Conservation (phyloP, 2,113 vertebrate species). For the Paramormyrops kingsleyae region DNA sequence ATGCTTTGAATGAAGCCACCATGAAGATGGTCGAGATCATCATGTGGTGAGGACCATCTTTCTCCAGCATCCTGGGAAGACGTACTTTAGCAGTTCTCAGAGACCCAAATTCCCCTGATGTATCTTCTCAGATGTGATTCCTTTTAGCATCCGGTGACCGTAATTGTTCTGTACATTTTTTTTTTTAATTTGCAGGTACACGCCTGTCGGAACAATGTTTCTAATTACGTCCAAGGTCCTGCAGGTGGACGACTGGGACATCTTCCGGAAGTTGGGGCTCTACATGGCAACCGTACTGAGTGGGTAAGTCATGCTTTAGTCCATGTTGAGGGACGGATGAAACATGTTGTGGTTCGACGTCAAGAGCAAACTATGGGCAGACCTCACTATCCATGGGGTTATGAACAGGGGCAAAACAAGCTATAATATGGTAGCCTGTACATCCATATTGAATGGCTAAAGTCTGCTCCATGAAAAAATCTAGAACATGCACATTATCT, state of each 20-base stretch:
- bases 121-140: background rate
- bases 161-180: background rate
- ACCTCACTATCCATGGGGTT: background rate
- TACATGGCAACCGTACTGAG: constrained; percentile 74
- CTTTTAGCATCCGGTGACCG: background rate
- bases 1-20: constrained; percentile 71
- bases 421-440: background rate
- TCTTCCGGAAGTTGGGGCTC: constrained; percentile 72
- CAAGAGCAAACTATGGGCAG: background rate
- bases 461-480: background rate
- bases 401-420: background rate
- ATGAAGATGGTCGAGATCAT: constrained; percentile 78
- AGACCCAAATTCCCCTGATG: background rate
- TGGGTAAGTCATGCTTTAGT: constrained; percentile 58
- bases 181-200: constrained; percentile 57
- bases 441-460: background rate
- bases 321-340: background rate
- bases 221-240: constrained; percentile 75
- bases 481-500: background rate
- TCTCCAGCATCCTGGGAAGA: background rate
- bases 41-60: constrained; percentile 63
- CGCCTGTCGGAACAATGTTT: constrained; percentile 74
- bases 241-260: constrained; percentile 77
- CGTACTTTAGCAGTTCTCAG: background rate
- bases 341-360: background rate